Conservation (phyloP, 92 coral and sea anemone genomes). For the Metridium senile region DNA sequence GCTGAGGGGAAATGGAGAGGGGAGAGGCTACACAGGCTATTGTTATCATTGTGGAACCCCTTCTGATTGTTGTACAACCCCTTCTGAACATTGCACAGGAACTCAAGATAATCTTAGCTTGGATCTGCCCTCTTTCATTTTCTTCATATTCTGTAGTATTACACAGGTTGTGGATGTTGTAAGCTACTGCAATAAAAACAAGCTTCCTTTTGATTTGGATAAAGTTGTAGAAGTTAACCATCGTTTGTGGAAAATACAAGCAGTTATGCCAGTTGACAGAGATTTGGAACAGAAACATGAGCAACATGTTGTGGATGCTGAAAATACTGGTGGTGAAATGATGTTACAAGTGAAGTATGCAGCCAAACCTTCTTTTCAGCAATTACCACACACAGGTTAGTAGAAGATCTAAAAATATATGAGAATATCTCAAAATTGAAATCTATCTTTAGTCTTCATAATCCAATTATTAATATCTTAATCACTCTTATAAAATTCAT, state of each 20-base stretch:
- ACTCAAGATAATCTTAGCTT: no score
- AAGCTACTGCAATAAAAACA: constrained; percentile 13
- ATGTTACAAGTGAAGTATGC: constrained; percentile 19
- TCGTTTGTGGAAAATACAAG: constrained; percentile 40
- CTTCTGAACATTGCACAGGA: no score
- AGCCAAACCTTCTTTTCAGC: constrained; percentile 51
- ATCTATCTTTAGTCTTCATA: no score
- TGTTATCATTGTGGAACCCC: no score
- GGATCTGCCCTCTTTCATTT: no score
- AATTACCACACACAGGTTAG: constrained; percentile 38
- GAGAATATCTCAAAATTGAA: no score
- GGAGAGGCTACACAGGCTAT: no score
- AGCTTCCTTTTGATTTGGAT: constrained; percentile 28
- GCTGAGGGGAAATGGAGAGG: no score
- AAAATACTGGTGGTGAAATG: background rate
- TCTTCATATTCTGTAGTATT: constrained; percentile 1
- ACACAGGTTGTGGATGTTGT: constrained; percentile 46
- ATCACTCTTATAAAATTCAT: no score
- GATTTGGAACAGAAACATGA: background rate
- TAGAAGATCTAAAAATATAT: background rate
- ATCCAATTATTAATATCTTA: no score
- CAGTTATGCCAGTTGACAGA: constrained; percentile 12
- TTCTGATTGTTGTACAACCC: no score
- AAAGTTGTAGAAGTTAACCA: constrained; percentile 30
- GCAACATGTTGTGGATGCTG: background rate